These are phyloP conservation scores for Phrixothrix hirtus DNA, from an alignment of 2,888 invertebrate species.

Conservation along the genomic window DNA sequence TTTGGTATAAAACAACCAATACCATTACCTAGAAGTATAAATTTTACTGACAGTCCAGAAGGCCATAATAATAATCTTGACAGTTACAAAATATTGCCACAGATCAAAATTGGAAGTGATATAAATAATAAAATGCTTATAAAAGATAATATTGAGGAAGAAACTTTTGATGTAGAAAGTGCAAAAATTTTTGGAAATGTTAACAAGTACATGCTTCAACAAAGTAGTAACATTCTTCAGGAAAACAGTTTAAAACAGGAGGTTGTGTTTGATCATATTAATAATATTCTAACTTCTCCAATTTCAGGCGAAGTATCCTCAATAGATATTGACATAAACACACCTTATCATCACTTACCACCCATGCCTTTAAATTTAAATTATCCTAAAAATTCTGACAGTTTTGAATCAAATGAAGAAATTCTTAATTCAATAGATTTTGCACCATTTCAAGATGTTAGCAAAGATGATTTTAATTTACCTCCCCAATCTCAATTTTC, in stretches of 20 bases:
- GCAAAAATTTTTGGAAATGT: slow-evolving; percentile 7
- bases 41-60: background rate
- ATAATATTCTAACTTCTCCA: background rate
- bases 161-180: background rate
- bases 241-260: background rate
- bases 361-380: too few species aligned
- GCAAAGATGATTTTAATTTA: too few species aligned
- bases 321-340: too few species aligned
- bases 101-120: background rate
- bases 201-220: background rate
- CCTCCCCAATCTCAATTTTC: too few species aligned
- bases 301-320: background rate
- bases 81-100: background rate
- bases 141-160: background rate
- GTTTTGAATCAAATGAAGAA: too few species aligned
- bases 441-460: too few species aligned
- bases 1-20: slow-evolving; percentile 17
- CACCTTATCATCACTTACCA: too few species aligned
- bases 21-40: slow-evolving; percentile 25
- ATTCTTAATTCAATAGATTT: too few species aligned
- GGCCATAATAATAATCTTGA: background rate
- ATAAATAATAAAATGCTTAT: background rate
- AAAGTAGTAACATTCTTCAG: background rate
- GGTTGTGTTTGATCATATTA: background rate
- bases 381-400: too few species aligned